A percentile compares a stretch with the other conserved stretches of the same genome.
Conservation (phyloP, 2,888 invertebrate genomes). For the Abscondita cerata region DNA sequence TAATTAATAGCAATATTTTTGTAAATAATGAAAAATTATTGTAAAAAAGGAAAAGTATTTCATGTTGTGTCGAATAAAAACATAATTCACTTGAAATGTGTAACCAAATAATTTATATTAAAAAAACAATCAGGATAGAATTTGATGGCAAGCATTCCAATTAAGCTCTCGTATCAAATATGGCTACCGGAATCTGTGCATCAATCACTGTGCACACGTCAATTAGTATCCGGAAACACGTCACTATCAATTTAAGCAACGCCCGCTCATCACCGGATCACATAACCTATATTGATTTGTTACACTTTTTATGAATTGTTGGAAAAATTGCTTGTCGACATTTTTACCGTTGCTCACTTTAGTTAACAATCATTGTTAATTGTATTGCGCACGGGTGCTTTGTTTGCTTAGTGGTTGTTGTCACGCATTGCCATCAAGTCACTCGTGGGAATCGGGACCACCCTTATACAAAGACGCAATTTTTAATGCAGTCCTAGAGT, state of each 20-base stretch:
- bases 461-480: constrained; percentile 38
- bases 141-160: constrained; percentile 44
- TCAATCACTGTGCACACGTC: constrained; percentile 60
- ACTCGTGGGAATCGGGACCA: constrained; percentile 52
- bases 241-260: constrained; percentile 60
- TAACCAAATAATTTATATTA: constrained; percentile 47
- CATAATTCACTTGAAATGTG: constrained; percentile 3
- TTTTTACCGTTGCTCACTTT: constrained; percentile 48
- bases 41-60: too few species aligned
- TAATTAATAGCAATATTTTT: too few species aligned
- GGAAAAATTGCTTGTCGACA: constrained; percentile 35
- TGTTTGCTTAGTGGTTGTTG: constrained; percentile 55
- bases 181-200: constrained; percentile 58
- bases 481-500: constrained; percentile 45
- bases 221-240: constrained; percentile 60
- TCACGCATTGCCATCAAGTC: constrained; percentile 53
- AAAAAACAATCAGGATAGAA: constrained; percentile 31
- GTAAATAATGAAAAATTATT: too few species aligned
- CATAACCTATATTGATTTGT: constrained; percentile 55
- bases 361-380: constrained; percentile 44
- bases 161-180: constrained; percentile 57
- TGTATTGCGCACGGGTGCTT: constrained; percentile 36
- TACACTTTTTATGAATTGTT: constrained; percentile 38
- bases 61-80: neutral
- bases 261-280: constrained; percentile 46